phyloP scores from a whole-genome alignment of 1,140 invertebrate species.

The Chlorops oryzae region DNA sequence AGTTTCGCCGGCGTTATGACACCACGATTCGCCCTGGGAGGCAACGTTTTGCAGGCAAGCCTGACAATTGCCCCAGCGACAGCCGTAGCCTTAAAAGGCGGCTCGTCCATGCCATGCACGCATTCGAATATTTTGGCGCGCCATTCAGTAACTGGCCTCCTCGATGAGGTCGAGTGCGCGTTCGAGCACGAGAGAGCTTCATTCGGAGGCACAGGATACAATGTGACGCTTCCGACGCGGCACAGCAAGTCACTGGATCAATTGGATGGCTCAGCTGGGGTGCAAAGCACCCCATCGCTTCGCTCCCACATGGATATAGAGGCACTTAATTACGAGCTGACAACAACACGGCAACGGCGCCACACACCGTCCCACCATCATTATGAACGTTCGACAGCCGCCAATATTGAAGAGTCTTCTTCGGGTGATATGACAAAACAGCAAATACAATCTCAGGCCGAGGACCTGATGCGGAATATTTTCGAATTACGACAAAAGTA shows the following conservation, averaged over 20 bases:
- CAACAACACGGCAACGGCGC: no score
- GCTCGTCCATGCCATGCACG: no score
- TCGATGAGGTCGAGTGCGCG: slow-evolving; percentile 40
- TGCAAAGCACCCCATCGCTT: slow-evolving; percentile 16
- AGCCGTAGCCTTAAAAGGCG: slow-evolving; percentile 18
- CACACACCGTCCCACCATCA: no score
- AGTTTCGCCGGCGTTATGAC: slow-evolving; percentile 34
- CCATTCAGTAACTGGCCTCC: slow-evolving; percentile 55
- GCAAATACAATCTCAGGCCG: slow-evolving; percentile 22
- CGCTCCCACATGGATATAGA: slow-evolving; percentile 5
- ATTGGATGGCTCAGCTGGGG: slow-evolving; percentile 48
- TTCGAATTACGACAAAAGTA: slow-evolving; percentile 57
- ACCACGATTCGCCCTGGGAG: slow-evolving; percentile 38
- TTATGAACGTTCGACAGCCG: no score
- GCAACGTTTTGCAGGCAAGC: slow-evolving; percentile 47
- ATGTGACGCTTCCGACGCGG: slow-evolving; percentile 57
- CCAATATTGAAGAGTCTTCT: no score
- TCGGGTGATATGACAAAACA: neutral
- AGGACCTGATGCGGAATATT: slow-evolving; percentile 51
- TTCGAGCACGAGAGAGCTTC: neutral
- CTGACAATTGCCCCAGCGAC: slow-evolving; percentile 45
- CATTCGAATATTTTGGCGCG: slow-evolving; percentile 48
- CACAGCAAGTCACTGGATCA: slow-evolving; percentile 78
- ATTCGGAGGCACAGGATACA: slow-evolving; percentile 28
- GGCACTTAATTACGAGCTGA: slow-evolving; percentile 4